These are phyloP conservation scores for Phataginus tetradactyla DNA, from an alignment of 2,797 vertebrate species.

Conservation along the genomic window DNA sequence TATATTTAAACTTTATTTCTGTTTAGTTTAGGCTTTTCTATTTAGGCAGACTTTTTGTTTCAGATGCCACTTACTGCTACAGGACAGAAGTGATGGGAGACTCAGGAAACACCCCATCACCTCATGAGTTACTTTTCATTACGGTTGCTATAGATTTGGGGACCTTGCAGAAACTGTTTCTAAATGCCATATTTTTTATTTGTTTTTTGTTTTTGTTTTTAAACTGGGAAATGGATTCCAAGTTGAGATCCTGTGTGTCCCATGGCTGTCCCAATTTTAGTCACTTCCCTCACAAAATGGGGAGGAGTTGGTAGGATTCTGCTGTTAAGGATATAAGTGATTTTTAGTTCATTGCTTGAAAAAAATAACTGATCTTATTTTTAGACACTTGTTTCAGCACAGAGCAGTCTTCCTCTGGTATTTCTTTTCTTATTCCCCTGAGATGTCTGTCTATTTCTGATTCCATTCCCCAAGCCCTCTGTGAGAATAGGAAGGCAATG, in stretches of 20 bases:
- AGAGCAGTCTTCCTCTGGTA: conserved; percentile 63
- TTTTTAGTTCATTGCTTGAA: not conserved
- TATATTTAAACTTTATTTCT: not conserved
- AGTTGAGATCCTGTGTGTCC: not conserved
- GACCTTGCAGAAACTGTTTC: not conserved
- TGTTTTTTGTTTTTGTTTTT: not conserved
- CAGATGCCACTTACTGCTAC: not conserved
- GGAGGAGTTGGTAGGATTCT: not conserved
- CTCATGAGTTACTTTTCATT: not conserved
- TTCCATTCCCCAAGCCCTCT: conserved; percentile 77
- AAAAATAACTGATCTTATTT: conserved; percentile 77
- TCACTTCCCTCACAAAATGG: not conserved
- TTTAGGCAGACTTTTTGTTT: not conserved
- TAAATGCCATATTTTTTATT: not conserved
- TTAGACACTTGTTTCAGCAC: conserved; percentile 80
- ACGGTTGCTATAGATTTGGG: not conserved
- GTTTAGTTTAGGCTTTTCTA: not conserved
- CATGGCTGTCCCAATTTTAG: not conserved
- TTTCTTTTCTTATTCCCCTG: conserved; percentile 77
- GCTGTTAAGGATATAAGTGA: not conserved
- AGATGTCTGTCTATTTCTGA: conserved; percentile 84
- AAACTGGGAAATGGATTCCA: not conserved
- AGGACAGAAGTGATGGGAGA: not conserved
- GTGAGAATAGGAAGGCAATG: conserved; percentile 79
- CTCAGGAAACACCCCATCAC: too few species aligned